A percentile compares a stretch with the other conserved stretches of the same genome.
Conservation (phyloP, 2,113 vertebrate genomes). For the Falco punctatus region DNA sequence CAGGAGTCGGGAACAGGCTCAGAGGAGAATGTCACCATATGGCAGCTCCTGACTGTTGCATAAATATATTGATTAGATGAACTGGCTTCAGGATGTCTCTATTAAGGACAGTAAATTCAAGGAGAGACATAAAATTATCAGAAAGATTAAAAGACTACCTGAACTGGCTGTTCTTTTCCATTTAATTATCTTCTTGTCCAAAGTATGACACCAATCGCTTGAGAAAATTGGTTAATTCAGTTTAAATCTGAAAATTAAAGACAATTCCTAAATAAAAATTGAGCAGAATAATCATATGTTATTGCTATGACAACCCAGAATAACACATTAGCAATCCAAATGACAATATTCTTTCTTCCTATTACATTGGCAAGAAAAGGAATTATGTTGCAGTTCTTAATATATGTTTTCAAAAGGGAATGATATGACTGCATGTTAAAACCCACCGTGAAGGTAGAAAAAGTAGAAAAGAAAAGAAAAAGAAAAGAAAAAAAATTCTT, state of each 20-base stretch:
- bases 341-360: not conserved
- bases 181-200: not conserved
- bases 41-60: constrained; percentile 58
- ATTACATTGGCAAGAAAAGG: not conserved
- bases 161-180: not conserved
- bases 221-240: not conserved
- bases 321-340: not conserved
- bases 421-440: not conserved
- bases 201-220: fast-evolving
- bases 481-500: not conserved
- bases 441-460: not conserved
- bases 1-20: constrained; percentile 44
- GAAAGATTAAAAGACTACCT: not conserved
- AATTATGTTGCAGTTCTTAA: not conserved
- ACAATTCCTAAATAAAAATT: constrained; percentile 25
- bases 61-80: constrained; percentile 62
- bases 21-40: constrained; percentile 65
- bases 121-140: not conserved
- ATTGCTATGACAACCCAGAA: constrained; percentile 11
- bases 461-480: not conserved
- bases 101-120: not conserved
- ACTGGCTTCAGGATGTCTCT: constrained; percentile 37
- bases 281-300: not conserved
- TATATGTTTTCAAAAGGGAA: not conserved
- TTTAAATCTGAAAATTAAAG: not conserved